Percentiles rank a stretch among this genome's conserved stretches.
These are phyloP conservation scores for Ormia ochracea DNA, from an alignment of 2,888 invertebrate species.

Conservation along the genomic window DNA sequence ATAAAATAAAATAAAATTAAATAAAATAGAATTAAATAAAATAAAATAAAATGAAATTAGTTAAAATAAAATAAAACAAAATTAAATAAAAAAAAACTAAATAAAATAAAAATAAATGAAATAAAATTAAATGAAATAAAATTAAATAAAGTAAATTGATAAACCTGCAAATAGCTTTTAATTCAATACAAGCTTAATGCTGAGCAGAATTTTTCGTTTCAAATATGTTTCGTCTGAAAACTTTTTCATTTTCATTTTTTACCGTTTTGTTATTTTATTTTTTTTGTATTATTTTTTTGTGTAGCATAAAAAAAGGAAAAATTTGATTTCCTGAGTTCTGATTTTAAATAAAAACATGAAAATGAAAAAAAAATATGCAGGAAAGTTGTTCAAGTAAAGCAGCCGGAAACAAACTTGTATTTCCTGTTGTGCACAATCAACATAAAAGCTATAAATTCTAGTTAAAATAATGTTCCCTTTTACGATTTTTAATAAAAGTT, in stretches of 20 bases:
- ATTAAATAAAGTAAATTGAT: no score
- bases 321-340: not conserved
- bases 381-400: not conserved
- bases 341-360: not conserved
- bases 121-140: no score
- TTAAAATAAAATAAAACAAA: no score
- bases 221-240: not conserved
- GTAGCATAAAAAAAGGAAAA: not conserved
- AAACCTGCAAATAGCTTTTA: no score
- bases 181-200: not conserved
- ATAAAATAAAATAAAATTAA: no score
- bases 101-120: no score
- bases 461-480: not conserved
- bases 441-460: conserved; percentile 8
- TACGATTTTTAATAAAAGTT: not conserved
- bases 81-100: no score
- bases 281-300: not conserved
- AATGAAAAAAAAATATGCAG: not conserved
- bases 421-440: conserved; percentile 37
- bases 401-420: conserved; percentile 39
- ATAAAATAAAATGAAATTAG: no score
- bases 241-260: not conserved
- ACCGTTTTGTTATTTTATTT: no score
- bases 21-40: no score
- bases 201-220: not conserved